These are phyloP conservation scores for Bombus balteatus DNA, from an alignment of 1,140 invertebrate species.

Conservation along the genomic window DNA sequence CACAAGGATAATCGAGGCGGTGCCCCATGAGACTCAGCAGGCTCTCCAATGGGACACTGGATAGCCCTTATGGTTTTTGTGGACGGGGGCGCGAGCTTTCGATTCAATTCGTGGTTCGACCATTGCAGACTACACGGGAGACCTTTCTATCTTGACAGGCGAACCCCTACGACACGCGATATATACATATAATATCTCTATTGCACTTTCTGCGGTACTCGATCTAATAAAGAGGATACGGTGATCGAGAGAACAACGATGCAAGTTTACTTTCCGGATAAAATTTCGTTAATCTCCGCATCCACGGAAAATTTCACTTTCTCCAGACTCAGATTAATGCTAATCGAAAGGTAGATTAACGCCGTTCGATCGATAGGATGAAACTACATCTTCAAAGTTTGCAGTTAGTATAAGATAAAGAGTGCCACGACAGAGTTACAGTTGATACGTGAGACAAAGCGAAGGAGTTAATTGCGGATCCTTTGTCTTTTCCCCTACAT, in stretches of 20 bases:
- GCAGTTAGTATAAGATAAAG: background rate
- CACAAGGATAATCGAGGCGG: conserved; percentile 71
- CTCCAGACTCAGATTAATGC: background rate
- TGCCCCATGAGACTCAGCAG: conserved; percentile 54
- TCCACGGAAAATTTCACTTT: background rate
- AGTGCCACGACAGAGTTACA: background rate
- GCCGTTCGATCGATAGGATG: too few species aligned
- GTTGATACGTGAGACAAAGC: background rate
- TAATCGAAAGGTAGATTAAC: too few species aligned
- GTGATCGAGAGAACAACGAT: background rate
- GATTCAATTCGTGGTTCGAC: conserved; percentile 77
- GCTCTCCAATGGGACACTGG: conserved; percentile 69
- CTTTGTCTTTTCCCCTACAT: background rate
- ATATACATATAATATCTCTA: conserved; percentile 59
- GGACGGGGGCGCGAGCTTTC: conserved; percentile 65
- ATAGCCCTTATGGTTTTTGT: conserved; percentile 66
- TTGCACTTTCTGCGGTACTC: conserved; percentile 33
- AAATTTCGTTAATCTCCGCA: background rate
- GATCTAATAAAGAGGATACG: conserved; percentile 36
- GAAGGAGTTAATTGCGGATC: background rate
- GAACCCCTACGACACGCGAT: conserved; percentile 63
- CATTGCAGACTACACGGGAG: conserved; percentile 67
- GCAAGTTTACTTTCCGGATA: background rate
- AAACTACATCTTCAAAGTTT: background rate
- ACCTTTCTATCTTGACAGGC: conserved; percentile 64